Evolutionary conservation across 2,888 invertebrate genomes (phyloP), one percentile per base, ranked within the genome.

Genomic region (Erebia epiphron): DNA sequence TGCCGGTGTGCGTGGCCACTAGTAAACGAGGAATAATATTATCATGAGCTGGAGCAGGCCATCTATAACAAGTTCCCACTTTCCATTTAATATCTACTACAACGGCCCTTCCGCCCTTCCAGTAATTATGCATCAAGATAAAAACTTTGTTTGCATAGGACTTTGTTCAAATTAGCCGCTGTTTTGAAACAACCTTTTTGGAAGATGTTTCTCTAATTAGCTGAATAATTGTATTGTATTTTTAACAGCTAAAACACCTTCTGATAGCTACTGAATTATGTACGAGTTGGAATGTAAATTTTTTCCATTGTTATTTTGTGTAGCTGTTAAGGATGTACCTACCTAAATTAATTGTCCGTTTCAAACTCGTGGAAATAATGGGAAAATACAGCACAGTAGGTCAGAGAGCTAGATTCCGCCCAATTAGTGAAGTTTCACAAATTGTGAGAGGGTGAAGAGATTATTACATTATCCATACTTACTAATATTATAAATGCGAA

Each of bases 1-100:
- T 13, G 49, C 13, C 13, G 50, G 85, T 80, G 79, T 83, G 82
- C 81, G 79, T 78, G 79, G 79, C 81, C 81, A 83, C 84, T 79
- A 83, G 89, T 87, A 88, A 90, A 90, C 88, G 89, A 90, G 89
- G 85, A 87, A 89, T 90, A 90, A 91, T 90, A 89, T 85, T 90
- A 89, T 85, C 80, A 79, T 83, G 84, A 83, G 83, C 86, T 79
- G 7, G 0, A 35, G 35, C 77, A 78, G 77, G 80, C 83, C 83
- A 88, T 91, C 89, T 88, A 85, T 87, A 84, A 81, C 79, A 79
- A 83, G 83, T 84, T 85, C 82, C 83, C 82, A 83, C 84, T 86
- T 86, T 82, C 83, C 86, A 87, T 86, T 89, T 89, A 87, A 86
- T 86, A n/a, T n/a, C n/a, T n/a, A 80, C 78, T 79, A 80, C 81